Conservation (phyloP, 2,888 invertebrate genomes). For the Drosophila borborema region DNA sequence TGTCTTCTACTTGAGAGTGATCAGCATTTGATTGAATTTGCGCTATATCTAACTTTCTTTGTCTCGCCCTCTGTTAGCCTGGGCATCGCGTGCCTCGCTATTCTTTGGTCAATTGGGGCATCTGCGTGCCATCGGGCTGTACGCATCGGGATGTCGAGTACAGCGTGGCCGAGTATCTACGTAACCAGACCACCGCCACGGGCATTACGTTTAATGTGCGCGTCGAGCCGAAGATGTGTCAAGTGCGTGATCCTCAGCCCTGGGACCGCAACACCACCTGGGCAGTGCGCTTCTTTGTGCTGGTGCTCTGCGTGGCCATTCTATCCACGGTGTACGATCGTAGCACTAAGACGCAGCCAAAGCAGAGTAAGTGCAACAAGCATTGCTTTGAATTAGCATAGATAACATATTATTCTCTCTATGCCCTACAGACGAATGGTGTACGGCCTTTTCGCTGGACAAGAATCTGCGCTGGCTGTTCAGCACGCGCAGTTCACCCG, state of each 20-base stretch:
- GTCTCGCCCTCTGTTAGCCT: conserved; percentile 86
- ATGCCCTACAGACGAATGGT: conserved; percentile 85
- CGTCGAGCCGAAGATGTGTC: conserved; percentile 88
- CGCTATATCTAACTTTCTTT: background rate
- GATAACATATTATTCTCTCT: background rate
- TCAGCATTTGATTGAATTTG: no score
- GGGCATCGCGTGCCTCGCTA: conserved; percentile 90
- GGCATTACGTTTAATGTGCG: conserved; percentile 87
- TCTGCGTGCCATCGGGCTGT: conserved; percentile 89
- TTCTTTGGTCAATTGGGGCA: conserved; percentile 89
- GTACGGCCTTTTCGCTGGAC: conserved; percentile 88
- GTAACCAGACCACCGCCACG: conserved; percentile 86
- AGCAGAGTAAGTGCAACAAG: conserved; percentile 75
- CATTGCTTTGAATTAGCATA: background rate
- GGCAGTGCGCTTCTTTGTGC: conserved; percentile 86
- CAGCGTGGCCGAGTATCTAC: conserved; percentile 86
- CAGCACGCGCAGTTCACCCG: conserved; percentile 85
- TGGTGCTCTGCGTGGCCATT: conserved; percentile 83
- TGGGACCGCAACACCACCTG: conserved; percentile 86
- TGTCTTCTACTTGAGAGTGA: no score
- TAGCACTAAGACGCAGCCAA: conserved; percentile 64
- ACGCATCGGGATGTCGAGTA: conserved; percentile 87
- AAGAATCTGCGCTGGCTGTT: conserved; percentile 87
- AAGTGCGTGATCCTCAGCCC: conserved; percentile 84
- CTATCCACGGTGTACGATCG: conserved; percentile 83